Base-by-base conservation (phyloP, 2,888 invertebrate species). In the Cataglyphis albicans region DNA sequence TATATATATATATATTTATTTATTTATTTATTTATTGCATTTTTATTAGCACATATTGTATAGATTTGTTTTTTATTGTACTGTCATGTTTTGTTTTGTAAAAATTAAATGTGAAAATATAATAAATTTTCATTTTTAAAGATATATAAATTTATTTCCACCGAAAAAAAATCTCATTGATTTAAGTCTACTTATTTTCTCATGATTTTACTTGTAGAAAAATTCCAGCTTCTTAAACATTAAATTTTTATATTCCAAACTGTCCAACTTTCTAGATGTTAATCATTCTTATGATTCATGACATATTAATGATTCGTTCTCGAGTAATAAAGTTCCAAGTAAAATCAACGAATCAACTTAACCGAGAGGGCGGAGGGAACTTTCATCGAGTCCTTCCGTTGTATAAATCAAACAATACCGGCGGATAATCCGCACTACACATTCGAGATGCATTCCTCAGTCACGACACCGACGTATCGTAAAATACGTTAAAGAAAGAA, bases 401-500 rank as follows among this genome's bases (percentile, higher is more conserved):
- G 52, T 75, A 65, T 76, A 76, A 52, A 76, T 67, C 55, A 21
- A 68, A n/a, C 78, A 25, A 70, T 15, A 48, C 21, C 25, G 57
- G 57, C 32, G 52, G 25, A 25, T 38, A 32, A 80, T 80, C 67
- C 44, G 9, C 38, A 32, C 29, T 29, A 29, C n/a, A n/a, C 15
- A 38, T 25, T 52, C 67, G 29, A 52, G 29, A 52, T 44, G 55
- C 76, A 48, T 74, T 76, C 38, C 81, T 63, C 52, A 18, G 41
- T 29, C n/a, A 44, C 72, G 25, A 81, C 38, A 32, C 63, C 41
- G 48, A 57, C 59, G 81, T 35, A 82, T 70, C 44, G 55, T 73
- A 83, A 84, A 21, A 55, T 67, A 65, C 59, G 41, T 48, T 64
- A 74, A 59, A 67, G 52, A 18, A 84, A 44, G 64, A 65, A 52